Conservation (phyloP, 2,113 vertebrate species). For the Pituophis catenifer region DNA sequence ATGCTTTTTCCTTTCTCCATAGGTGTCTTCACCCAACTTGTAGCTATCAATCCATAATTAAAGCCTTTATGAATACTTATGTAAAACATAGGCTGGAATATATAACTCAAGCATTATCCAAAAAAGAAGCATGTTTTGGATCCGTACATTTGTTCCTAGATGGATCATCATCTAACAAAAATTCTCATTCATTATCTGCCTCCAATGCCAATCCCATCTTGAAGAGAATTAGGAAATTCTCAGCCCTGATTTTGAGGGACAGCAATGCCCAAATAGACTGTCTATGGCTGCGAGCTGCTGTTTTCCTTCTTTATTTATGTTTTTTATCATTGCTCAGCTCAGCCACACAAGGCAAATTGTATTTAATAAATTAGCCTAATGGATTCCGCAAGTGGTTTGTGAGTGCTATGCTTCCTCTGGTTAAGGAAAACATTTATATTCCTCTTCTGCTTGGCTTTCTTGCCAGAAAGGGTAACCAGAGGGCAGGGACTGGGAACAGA, state of each 20-base stretch:
- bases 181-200: not conserved
- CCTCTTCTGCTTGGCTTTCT: constrained; percentile 61
- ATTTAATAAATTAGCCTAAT: constrained; percentile 97
- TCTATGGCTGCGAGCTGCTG: not conserved
- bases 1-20: not conserved
- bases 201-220: not conserved
- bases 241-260: not conserved
- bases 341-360: constrained; percentile 90
- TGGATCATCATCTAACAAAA: no score
- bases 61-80: not conserved
- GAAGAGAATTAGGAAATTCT: not conserved
- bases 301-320: constrained; percentile 68
- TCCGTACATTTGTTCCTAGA: rapidly evolving
- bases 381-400: constrained; percentile 89
- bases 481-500: constrained; percentile 30
- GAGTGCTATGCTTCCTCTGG: constrained; percentile 84
- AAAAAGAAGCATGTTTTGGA: not conserved
- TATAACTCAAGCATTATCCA: no score
- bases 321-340: constrained; percentile 85
- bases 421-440: constrained; percentile 94
- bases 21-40: not conserved
- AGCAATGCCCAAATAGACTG: rapidly evolving
- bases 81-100: not conserved
- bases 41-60: not conserved
- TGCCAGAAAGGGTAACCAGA: constrained; percentile 50